Evolutionary conservation across 2,113 vertebrate species (phyloP), one percentile per base, ranked within the genome.

Genomic region (Salvelinus fontinalis): DNA sequence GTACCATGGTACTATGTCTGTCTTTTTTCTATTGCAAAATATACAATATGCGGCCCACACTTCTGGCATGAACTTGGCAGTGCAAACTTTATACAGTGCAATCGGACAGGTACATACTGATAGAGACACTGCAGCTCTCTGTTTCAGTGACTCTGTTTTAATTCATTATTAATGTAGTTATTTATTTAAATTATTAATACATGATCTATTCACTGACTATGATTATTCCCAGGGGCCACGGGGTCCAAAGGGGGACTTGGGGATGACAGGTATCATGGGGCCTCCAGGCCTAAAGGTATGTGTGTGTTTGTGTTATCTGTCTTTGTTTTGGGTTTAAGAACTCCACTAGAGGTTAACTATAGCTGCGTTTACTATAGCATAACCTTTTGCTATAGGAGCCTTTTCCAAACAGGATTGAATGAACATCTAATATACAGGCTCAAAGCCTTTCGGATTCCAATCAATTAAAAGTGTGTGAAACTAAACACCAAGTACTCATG

Each of bases 231-330:
- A 98, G 97, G 96, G 95, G 1, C 93, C 94, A 0, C 91, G 18
- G 70, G 96, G 97, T 89, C 95, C 91, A 0, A 97, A 96, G 79
- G 97, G 97, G 20, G 95, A 96, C 74, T 72, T 57, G 3, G 97
- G 97, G 0, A 77, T 92, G 9, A 92, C 92, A 83, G 97, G 96
- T 73, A 73, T 91, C 44, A 92, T 87, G 57, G 97, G 97, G 80
- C 89, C 88, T 88, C 78, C 88, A 89, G 94, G 93, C 39, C 44
- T 88, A 12, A 94, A 93, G 86, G 94, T 94, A 73, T 90, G 81
- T 54, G 64, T 59, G 57, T 62, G 5, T 12, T 31, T 29, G 27
- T 44, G 71, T 73, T 64, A 26, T 18, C 11, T 2, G 66, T 67
- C 7, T 67, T 13, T 44, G 9, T 44, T 44, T 44, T 44, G 39